Percentiles rank a stretch among this genome's conserved stretches.
phyloP scores from a whole-genome alignment of 2,797 vertebrate species.

The Hafferia zeledoni region DNA sequence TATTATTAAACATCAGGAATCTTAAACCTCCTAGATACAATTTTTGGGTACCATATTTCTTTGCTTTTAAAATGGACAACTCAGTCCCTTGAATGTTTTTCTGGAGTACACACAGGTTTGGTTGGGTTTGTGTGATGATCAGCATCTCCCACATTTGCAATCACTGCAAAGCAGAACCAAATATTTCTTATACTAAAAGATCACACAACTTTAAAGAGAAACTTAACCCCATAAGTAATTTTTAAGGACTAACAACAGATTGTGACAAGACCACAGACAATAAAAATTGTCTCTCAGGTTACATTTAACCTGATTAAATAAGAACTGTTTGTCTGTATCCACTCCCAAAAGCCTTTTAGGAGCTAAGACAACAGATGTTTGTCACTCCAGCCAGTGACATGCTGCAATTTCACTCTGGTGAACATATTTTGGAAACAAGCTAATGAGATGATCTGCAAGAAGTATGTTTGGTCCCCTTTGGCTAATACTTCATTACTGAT shows the following conservation, averaged over 20 bases:
- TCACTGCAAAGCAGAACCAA: slow-evolving; percentile 54
- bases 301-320: slow-evolving; percentile 70
- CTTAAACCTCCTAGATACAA: too few relatives aligned
- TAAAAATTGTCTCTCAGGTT: slow-evolving; percentile 73
- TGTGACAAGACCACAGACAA: slow-evolving; percentile 77
- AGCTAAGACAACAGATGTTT: slow-evolving; percentile 84
- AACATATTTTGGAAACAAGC: slow-evolving; percentile 54
- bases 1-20: too few relatives aligned
- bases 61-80: background rate
- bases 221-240: slow-evolving; percentile 30
- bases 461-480: slow-evolving; percentile 69
- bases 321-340: slow-evolving; percentile 51
- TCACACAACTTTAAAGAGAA: slow-evolving; percentile 44
- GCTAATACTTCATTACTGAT: slow-evolving; percentile 81
- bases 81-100: background rate
- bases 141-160: background rate
- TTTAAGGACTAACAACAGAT: slow-evolving; percentile 47
- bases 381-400: slow-evolving; percentile 73
- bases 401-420: slow-evolving; percentile 46
- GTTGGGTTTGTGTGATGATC: background rate
- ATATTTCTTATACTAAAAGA: slow-evolving; percentile 47
- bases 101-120: background rate
- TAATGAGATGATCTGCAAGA: slow-evolving; percentile 74
- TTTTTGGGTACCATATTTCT: background rate
- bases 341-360: slow-evolving; percentile 80